Evolutionary conservation across 1,140 invertebrate genomes (phyloP).

Genomic region (Saccostrea cuccullata): DNA sequence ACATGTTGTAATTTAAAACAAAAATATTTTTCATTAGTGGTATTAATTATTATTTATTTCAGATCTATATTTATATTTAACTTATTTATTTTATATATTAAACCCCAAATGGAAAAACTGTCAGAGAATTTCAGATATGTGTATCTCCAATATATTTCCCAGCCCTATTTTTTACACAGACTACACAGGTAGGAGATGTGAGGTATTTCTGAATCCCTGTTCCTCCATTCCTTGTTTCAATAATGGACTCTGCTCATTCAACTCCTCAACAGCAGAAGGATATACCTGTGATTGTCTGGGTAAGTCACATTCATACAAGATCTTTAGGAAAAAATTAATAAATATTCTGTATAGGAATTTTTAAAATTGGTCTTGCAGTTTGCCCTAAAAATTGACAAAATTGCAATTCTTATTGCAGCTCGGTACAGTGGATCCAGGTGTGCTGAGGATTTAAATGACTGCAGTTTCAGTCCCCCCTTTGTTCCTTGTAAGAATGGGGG

Average conservation of each 20-base stretch:
- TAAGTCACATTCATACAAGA: background rate
- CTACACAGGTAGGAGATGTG: background rate
- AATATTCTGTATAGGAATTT: background rate
- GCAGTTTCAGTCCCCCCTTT: constrained; percentile 83
- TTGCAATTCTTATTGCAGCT: constrained; percentile 32
- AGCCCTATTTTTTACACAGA: constrained; percentile 2
- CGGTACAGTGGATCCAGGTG: constrained; percentile 45
- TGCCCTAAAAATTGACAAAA: background rate
- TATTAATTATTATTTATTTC: too few relatives aligned
- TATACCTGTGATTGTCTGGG: constrained; percentile 15
- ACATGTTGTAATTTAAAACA: too few relatives aligned
- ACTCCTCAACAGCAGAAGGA: constrained; percentile 7
- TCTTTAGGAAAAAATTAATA: background rate
- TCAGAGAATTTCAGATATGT: too few relatives aligned
- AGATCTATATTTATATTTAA: too few relatives aligned
- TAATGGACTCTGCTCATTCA: constrained; percentile 37
- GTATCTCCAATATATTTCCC: too few relatives aligned
- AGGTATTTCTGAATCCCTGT: constrained; percentile 16
- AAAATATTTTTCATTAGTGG: too few relatives aligned
- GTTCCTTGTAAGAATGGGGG: constrained; percentile 83
- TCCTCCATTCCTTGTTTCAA: constrained; percentile 40
- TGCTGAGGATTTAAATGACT: constrained; percentile 78
- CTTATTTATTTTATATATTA: too few relatives aligned
- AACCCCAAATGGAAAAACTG: too few relatives aligned
- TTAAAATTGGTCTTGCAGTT: background rate